Conservation (phyloP, 2,797 vertebrate genomes). For the Tapirus indicus region DNA sequence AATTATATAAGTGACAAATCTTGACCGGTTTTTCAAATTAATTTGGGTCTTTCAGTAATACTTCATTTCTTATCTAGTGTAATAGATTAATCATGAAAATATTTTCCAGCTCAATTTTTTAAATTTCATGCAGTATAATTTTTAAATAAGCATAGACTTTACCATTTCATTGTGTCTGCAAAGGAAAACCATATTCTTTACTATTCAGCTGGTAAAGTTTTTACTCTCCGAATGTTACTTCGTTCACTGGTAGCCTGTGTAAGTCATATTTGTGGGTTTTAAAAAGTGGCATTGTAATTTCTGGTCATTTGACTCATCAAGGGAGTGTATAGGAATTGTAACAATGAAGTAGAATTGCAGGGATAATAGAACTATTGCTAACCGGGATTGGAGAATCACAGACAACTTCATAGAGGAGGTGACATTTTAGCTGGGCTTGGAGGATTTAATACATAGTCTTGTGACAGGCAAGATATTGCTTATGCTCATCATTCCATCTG, state of each 20-base stretch:
- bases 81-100: background rate
- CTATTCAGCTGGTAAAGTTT: background rate
- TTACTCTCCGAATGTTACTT: slow-evolving; percentile 47
- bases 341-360: background rate
- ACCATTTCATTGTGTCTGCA: background rate
- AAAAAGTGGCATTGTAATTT: slow-evolving; percentile 17
- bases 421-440: background rate
- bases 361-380: slow-evolving; percentile 15
- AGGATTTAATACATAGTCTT: background rate
- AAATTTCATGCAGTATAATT: background rate
- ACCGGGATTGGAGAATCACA: background rate
- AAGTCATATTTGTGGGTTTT: slow-evolving; percentile 32
- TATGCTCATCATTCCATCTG: background rate
- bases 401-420: background rate
- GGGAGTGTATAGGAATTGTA: background rate
- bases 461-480: background rate
- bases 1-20: background rate
- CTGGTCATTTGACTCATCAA: background rate
- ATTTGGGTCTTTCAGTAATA: slow-evolving; percentile 20
- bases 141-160: slow-evolving; percentile 41
- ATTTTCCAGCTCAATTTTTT: slow-evolving; percentile 48
- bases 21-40: slow-evolving; percentile 43
- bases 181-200: slow-evolving; percentile 15
- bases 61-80: background rate
- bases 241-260: background rate